Evolutionary conservation across 2,797 vertebrate genomes (phyloP).

Genomic region (Melanotaenia parkinsoni): DNA sequence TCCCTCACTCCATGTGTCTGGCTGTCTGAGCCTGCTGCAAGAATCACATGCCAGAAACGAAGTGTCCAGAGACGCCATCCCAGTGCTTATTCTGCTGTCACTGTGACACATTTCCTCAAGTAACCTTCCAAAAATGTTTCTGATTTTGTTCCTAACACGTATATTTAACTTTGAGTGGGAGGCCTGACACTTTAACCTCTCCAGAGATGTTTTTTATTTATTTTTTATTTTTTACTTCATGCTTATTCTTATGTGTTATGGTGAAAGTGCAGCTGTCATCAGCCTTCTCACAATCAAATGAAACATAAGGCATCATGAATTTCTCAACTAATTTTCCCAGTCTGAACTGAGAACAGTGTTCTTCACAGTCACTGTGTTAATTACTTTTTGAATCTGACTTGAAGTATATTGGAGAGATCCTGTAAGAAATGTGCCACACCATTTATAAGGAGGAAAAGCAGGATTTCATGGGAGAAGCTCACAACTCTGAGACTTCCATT

Average conservation of each 20-base stretch:
- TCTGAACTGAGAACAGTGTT: not conserved
- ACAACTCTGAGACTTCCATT: slow-evolving; percentile 67
- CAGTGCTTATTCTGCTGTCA: slow-evolving; percentile 42
- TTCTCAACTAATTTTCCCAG: slow-evolving; percentile 30
- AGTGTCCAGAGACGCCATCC: slow-evolving; percentile 55
- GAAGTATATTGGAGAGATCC: slow-evolving; percentile 50
- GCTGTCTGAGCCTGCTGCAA: slow-evolving; percentile 55
- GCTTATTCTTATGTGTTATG: not conserved
- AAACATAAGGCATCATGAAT: not conserved
- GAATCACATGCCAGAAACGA: slow-evolving; percentile 48
- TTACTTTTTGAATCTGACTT: slow-evolving; percentile 61
- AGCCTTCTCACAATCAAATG: not conserved
- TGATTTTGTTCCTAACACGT: slow-evolving; percentile 22
- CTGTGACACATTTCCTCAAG: slow-evolving; percentile 54
- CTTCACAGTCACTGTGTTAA: slow-evolving; percentile 60
- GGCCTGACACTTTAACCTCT: slow-evolving; percentile 16
- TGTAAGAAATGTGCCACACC: slow-evolving; percentile 67
- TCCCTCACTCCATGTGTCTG: slow-evolving; percentile 57
- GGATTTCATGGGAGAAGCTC: slow-evolving; percentile 71
- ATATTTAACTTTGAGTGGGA: slow-evolving; percentile 21
- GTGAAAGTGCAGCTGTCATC: not conserved
- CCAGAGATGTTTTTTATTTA: slow-evolving; percentile 5
- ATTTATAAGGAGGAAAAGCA: slow-evolving; percentile 56
- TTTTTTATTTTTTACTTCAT: not conserved
- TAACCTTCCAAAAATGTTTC: slow-evolving; percentile 42